Evolutionary conservation across 2,113 vertebrate species (phyloP).

Genomic region (Rhabdomys dilectus): DNA sequence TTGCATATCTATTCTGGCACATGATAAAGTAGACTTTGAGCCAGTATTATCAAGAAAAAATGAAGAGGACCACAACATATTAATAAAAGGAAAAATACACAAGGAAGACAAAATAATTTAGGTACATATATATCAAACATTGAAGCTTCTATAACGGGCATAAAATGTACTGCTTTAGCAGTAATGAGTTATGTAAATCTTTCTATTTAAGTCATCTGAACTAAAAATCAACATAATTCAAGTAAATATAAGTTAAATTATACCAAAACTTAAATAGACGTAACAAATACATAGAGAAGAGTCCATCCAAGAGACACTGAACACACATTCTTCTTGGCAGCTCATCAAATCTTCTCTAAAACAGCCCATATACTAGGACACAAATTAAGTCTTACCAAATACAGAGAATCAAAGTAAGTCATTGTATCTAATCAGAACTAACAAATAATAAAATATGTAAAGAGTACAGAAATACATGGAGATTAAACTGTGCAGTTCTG

Average conservation of each 20-base stretch:
- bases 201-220: background rate
- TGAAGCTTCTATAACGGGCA: background rate
- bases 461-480: background rate
- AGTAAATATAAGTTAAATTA: background rate
- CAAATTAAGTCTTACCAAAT: background rate
- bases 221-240: background rate
- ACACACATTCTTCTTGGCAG: background rate
- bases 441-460: background rate
- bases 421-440: background rate
- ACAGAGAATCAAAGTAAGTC: background rate
- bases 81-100: background rate
- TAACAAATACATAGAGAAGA: background rate
- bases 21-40: background rate
- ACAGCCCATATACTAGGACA: background rate
- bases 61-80: background rate
- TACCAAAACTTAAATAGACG: background rate
- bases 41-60: background rate
- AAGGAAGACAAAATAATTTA: background rate
- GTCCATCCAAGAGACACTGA: background rate
- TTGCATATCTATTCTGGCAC: background rate
- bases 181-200: background rate
- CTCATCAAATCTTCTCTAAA: background rate
- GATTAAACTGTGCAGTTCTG: background rate
- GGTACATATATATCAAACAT: background rate
- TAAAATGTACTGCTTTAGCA: background rate